Evolutionary conservation across 2,888 invertebrate genomes (phyloP), one percentile per base, ranked within the genome.

Genomic region (Chymomyza caudatula): DNA sequence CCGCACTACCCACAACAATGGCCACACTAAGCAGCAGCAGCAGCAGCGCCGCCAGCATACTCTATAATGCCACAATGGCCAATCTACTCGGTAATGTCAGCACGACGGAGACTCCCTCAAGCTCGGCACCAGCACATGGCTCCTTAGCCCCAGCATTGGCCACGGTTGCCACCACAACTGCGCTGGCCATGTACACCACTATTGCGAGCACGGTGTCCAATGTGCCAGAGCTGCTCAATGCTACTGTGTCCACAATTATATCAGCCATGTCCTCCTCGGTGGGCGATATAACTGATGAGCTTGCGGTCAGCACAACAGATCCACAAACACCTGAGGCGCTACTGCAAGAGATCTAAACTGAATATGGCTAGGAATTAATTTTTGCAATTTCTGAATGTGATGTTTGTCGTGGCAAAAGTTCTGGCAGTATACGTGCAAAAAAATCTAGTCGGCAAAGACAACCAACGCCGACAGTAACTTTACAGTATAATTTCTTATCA

Each of bases 291-390:
- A 81, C 82, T 52, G 76, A 66, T 3, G 83, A 85, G 29, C 54
- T 78, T 29, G 59, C 43, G 4, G 75, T 78, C 64, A 87, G 85
- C 66, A 88, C 88, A 22, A 87, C 82, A 6, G 88, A 88, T 79
- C 88, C 88, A 0, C 88, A 88, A 67, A 88, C 88, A 13, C 85
- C 88, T 0, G 76, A 85, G 23, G 88, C 88, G 17, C 65, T 88
- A 49, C 61, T 88, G 72, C 82, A 87, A 52, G 73, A 76, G n/a
- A 86, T 87, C 47, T 87, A 85, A 83, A 49, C 15, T 2, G 25
- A 3, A 23, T 0, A 19, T 23, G 8, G 25, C 13, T 4, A 1
- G 0, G 15, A 23, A 4, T 3, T n/a, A n/a, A n/a, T 54, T 29
- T 20, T 54, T 54, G 13, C n/a, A n/a, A n/a, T n/a, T n/a, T 43